Percentiles rank a stretch among this genome's conserved stretches.
Evolutionary conservation across 2,797 vertebrate species (phyloP).

Genomic region (Anisognathus igniventris): DNA sequence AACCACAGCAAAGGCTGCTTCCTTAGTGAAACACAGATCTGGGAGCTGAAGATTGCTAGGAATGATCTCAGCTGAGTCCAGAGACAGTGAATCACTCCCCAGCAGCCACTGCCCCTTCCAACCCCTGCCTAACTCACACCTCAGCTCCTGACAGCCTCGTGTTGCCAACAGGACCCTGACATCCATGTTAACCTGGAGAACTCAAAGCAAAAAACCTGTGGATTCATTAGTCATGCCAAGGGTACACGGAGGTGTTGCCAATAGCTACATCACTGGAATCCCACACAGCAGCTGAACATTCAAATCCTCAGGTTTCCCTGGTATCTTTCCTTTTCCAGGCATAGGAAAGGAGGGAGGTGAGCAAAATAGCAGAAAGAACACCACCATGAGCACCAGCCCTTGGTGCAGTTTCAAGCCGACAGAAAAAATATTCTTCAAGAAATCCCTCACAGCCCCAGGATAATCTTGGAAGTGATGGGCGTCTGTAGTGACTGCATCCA

Average conservation of each 20-base stretch:
- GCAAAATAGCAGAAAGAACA: not conserved
- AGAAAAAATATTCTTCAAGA: not conserved
- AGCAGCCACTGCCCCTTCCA: not conserved
- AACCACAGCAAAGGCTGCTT: not conserved
- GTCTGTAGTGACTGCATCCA: not conserved
- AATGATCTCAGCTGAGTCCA: not conserved
- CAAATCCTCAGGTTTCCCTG: not conserved
- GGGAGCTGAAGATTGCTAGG: not conserved
- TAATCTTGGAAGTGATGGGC: not conserved
- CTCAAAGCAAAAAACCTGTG: not conserved
- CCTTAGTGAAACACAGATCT: not conserved
- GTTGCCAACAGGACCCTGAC: not conserved
- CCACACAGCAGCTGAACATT: not conserved
- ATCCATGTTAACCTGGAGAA: not conserved
- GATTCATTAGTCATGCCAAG: not conserved
- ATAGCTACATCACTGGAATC: conserved; percentile 14
- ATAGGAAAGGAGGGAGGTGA: not conserved
- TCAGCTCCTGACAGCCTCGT: not conserved
- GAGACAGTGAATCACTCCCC: not conserved
- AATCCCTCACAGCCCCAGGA: not conserved
- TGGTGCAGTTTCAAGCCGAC: not conserved
- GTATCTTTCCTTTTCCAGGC: not conserved
- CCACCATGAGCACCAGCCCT: not conserved
- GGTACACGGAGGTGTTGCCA: not conserved
- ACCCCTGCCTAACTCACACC: not conserved